Conservation (phyloP, 2,888 invertebrate species). For the Dasypogon diadema region DNA sequence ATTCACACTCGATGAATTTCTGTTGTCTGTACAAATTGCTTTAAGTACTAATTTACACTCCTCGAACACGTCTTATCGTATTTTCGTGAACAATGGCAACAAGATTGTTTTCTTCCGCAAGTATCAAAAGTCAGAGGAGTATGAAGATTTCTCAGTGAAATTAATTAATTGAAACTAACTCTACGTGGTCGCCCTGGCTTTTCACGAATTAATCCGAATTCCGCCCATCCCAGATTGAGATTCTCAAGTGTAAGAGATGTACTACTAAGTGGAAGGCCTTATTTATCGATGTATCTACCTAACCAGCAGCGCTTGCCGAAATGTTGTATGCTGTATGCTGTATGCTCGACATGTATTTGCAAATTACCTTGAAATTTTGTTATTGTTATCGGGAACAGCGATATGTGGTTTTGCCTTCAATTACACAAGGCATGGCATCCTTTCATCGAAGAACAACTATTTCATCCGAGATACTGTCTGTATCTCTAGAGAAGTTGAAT, state of each 20-base stretch:
- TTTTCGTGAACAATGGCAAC: too few relatives aligned
- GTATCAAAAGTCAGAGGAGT: neutral
- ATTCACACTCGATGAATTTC: too few relatives aligned
- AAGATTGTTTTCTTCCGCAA: too few relatives aligned
- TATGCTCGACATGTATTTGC: conserved; percentile 10
- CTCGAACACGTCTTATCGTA: too few relatives aligned
- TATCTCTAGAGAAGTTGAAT: neutral
- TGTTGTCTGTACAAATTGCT: too few relatives aligned
- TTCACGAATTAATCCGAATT: conserved; percentile 6
- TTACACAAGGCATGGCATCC: neutral
- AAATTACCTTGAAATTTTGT: conserved; percentile 30
- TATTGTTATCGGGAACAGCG: conserved; percentile 9
- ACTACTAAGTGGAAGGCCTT: too few relatives aligned
- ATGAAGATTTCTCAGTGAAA: conserved; percentile 8
- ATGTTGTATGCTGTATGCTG: too few relatives aligned
- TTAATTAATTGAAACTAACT: conserved; percentile 45
- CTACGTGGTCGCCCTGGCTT: neutral
- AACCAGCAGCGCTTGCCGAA: too few relatives aligned
- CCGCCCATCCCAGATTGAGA: too few relatives aligned
- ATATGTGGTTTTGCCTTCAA: conserved; percentile 4
- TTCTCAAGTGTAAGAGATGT: too few relatives aligned
- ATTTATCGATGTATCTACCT: too few relatives aligned
- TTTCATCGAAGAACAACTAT: conserved; percentile 26
- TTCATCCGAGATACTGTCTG: neutral
- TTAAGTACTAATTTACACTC: too few relatives aligned